Base-by-base conservation (phyloP, 2,888 invertebrate species). In the Parochlus steinenii region DNA sequence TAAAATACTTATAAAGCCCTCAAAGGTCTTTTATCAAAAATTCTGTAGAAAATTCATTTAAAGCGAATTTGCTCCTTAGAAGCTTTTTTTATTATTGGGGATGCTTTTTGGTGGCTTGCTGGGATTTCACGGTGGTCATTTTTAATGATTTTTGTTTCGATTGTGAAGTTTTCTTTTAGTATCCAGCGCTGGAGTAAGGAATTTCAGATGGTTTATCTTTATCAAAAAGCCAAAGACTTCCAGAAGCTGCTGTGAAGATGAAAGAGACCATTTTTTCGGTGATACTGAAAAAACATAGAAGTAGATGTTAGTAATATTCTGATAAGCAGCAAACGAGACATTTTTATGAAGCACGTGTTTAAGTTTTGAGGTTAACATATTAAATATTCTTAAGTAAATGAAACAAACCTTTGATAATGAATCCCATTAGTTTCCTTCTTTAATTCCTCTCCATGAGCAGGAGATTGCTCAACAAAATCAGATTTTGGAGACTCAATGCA, bases 371-470 rank as follows among this genome's bases (percentile, higher is more conserved):
- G n/a, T 26, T 2, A 12, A 30, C 10, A 29, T 28, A 31, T 31
- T 17, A 31, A 23, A 18, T 18, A 34, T 24, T 19, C 28, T 28
- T 26, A 26, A 16, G 17, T 20, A 29, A 23, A 36, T 30, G 39
- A 25, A 35, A 46, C 54, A 58, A 56, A 76, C 76, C 72, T 72
- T 50, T 76, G 73, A 15, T 70, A 62, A 43, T 67, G 63, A 40
- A 64, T 62, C 44, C 64, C 70, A 11, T 70, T 69, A 31, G 71
- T 73, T 47, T 78, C 78, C 33, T 67, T 60, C 45, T 72, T 70
- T 75, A 77, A 78, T 6, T 76, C 76, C 8, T 71, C 71, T 46
- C 77, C 76, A 48, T 76, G 78, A 40, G 74, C 72, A 0, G 73
- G 67, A 10, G 74, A 26, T 22, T 25, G 2, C 17, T 41, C 6